Conservation (phyloP, 2,797 vertebrate species). For the Channa striata region DNA sequence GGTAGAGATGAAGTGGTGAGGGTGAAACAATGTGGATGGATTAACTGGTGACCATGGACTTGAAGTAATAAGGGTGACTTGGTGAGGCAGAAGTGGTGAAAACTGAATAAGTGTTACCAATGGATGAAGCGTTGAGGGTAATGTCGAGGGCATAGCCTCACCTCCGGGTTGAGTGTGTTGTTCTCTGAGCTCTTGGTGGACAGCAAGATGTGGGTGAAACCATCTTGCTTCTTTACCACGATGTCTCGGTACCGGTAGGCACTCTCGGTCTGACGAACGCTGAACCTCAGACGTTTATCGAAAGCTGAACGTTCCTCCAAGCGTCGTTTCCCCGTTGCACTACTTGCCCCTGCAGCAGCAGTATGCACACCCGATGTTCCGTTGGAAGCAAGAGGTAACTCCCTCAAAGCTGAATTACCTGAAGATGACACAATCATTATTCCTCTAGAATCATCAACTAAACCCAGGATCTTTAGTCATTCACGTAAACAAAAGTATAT, state of each 20-base stretch:
- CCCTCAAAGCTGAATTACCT: slow-evolving; percentile 89
- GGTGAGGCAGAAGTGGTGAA: neutral
- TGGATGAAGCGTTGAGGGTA: neutral
- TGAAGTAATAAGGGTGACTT: neutral
- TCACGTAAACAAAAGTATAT: too few species aligned
- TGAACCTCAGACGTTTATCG: slow-evolving; percentile 95
- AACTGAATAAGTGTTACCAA: too few species aligned
- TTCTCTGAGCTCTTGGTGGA: slow-evolving; percentile 97
- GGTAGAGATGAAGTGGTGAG: neutral
- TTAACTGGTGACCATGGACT: neutral
- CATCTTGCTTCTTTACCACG: slow-evolving; percentile 96
- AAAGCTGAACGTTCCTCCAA: slow-evolving; percentile 92
- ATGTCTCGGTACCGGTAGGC: slow-evolving; percentile 97
- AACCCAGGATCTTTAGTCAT: too few species aligned
- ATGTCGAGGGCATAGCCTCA: slow-evolving; percentile 62
- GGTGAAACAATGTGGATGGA: too few species aligned
- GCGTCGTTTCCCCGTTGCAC: slow-evolving; percentile 85
- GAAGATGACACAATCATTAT: neutral
- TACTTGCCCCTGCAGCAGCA: slow-evolving; percentile 81
- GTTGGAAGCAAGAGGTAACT: slow-evolving; percentile 87
- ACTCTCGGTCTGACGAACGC: slow-evolving; percentile 96
- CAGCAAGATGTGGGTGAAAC: slow-evolving; percentile 96
- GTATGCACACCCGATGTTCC: slow-evolving; percentile 86
- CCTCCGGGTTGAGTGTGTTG: slow-evolving; percentile 97
- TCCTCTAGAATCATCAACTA: too few species aligned